Base-by-base conservation (phyloP, 2,888 invertebrate species). In the Poecilobothrus nobilitatus region DNA sequence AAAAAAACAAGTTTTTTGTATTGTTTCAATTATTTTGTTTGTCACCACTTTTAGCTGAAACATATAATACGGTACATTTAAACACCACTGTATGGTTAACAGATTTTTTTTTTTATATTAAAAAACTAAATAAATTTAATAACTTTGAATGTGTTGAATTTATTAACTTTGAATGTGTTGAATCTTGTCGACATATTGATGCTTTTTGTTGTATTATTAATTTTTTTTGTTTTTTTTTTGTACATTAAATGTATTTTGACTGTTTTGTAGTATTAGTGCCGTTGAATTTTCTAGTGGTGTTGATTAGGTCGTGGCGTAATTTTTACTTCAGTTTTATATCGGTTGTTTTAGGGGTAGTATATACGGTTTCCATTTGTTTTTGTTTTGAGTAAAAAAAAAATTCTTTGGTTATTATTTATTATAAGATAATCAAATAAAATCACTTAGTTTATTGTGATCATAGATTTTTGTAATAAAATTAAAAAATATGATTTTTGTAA, bases 291-390 rank as follows among this genome's bases (percentile, higher is more conserved):
- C 53, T 72, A 69, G 72, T 71, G 71, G 72, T 71, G 72, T 71
- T 71, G 72, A 72, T 71, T 72, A 71, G 70, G 70, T 70, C 72
- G 72, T 71, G 72, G 72, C 72, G 72, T 72, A 71, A 70, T 71
- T 71, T 69, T 70, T 69, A 71, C 70, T 80, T 82, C 80, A 82
- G 81, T 82, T 80, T 77, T 76, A 78, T 79, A 78, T 78, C 80
- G 81, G 79, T 80, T 79, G 81, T 79, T 80, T 78, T 77, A 75
- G 79, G 79, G 78, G 78, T 77, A 76, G 78, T 79, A 81, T 80
- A 79, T 76, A 76, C 74, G 71, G 73, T 71, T 72, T 70, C 71
- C 72, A 69, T 27, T 70, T 68, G 69, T 70, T 71, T 67, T 68
- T 53, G 27, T 66, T 63, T 41, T 67, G 66, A 68, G 66, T 67